Base-by-base conservation (phyloP, 1,140 invertebrate genomes). In the Harlomillsia oculata region DNA sequence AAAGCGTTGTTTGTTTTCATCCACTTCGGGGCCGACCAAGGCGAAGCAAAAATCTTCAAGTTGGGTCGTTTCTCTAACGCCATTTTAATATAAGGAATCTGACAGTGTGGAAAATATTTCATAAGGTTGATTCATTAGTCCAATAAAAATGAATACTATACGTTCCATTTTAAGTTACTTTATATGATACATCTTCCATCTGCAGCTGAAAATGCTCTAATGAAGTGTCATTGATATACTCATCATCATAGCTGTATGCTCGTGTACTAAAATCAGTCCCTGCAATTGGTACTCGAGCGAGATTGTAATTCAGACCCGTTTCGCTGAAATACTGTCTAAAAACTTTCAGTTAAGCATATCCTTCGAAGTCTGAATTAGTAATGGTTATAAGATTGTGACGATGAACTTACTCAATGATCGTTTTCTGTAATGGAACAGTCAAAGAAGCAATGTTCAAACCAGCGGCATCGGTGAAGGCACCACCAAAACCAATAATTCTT, bases 11-110 rank as follows among this genome's bases (percentile, higher is more conserved):
- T 89, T 16, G 81, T 84, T 73, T 97, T 97, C 91, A 97, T 96
- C 92, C 91, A 97, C 9, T 74, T 70, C 0, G 93, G 93, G 0
- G 91, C 78, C 44, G 82, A 83, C 91, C 92, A 96, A 0, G 85
- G 77, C 8, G 81, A 77, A 0, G 77, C 79, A 55, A 90, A 73
- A 1, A 90, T 70, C 53, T 76, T 66, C 65, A 81, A 59, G 43
- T 70, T 61, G 32, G 58, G 54, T 14, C 67, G 72, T 28, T 78
- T 40, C 21, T 67, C 53, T 30, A 68, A 62, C 8, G 80, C 81
- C 56, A 69, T 54, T 53, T 77, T 69, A 23, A 87, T 77, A 34
- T 77, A 72, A 0, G 84, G 83, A 60, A 87, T 82, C 81, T 86
- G 65, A n/a, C n/a, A n/a, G n/a, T 5, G 67, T 60, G 56, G 14